Percentiles rank a stretch among this genome's conserved stretches.
Conservation (phyloP, 1,140 invertebrate species). For the Drosophila ironensis region DNA sequence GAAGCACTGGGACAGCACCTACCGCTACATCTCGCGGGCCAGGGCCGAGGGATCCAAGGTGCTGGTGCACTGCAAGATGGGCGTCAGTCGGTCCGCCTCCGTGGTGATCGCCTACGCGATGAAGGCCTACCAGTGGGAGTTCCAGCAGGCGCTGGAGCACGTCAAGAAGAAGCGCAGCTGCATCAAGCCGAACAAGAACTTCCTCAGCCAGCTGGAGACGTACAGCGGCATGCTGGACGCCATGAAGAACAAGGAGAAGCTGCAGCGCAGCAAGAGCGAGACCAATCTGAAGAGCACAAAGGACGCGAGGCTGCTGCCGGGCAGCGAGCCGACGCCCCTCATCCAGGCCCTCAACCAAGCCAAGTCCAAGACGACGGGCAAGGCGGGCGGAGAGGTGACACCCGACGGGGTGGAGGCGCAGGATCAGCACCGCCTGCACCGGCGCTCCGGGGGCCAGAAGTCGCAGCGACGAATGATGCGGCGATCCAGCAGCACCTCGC, state of each 20-base stretch:
- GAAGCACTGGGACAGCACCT: conserved; percentile 98
- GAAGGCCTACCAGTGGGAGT: conserved; percentile 98
- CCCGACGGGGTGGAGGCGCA: conserved; percentile 24
- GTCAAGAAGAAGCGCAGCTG: conserved; percentile 95
- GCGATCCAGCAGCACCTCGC: conserved; percentile 79
- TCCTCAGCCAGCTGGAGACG: conserved; percentile 95
- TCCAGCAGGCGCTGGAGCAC: conserved; percentile 93
- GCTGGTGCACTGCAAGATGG: conserved; percentile 99
- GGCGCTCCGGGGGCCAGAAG: conserved; percentile 65
- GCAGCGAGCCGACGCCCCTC: conserved; percentile 84
- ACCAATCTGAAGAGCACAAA: conserved; percentile 89
- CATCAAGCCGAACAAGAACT: conserved; percentile 97
- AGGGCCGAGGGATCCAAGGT: conserved; percentile 95
- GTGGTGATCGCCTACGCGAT: conserved; percentile 99
- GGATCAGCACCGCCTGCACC: conserved; percentile 54
- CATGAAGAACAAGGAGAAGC: conserved; percentile 96
- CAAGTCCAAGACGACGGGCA: conserved; percentile 63
- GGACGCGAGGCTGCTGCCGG: conserved; percentile 83
- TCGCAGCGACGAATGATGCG: conserved; percentile 66
- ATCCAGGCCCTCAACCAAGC: conserved; percentile 83
- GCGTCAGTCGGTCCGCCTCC: conserved; percentile 98
- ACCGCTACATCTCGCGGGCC: conserved; percentile 97
- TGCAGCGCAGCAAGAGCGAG: conserved; percentile 95
- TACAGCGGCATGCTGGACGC: conserved; percentile 98
- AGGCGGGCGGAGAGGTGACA: conserved; percentile 6